Conservation (phyloP, 2,113 vertebrate species). For the Myiopsitta monachus region DNA sequence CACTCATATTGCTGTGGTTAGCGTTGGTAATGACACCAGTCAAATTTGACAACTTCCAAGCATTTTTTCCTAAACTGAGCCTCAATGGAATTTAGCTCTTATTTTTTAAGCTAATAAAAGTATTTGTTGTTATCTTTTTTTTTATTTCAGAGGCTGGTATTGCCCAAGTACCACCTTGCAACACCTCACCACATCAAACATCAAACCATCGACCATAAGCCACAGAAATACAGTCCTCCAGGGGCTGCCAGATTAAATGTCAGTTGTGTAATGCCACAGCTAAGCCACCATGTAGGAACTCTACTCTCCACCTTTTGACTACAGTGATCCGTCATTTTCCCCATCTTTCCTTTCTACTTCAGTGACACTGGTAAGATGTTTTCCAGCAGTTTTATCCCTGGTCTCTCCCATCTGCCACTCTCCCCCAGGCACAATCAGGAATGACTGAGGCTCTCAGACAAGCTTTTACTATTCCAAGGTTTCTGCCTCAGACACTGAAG, state of each 20-base stretch:
- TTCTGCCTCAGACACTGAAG: not conserved
- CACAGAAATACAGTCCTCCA: not conserved
- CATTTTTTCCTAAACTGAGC: not conserved
- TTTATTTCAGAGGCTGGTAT: not conserved
- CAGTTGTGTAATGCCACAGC: not conserved
- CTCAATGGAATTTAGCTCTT: not conserved
- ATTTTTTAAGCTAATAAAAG: not conserved
- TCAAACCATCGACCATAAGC: not conserved
- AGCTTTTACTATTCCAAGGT: not conserved
- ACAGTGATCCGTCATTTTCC: not conserved
- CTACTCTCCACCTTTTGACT: not conserved
- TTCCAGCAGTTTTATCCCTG: conserved; percentile 8
- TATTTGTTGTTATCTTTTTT: not conserved
- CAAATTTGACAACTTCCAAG: not conserved
- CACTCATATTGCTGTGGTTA: not conserved
- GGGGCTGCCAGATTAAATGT: not conserved
- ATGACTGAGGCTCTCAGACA: not conserved
- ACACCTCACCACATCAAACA: not conserved
- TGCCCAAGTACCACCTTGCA: not conserved
- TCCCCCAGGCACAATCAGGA: not conserved
- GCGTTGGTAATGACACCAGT: not conserved
- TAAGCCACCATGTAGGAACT: not conserved
- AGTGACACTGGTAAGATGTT: conserved; percentile 17
- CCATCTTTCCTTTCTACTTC: not conserved
- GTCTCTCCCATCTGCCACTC: conserved; percentile 30